Conservation (phyloP, 2,113 vertebrate genomes). For the Lophotis ruficrista region DNA sequence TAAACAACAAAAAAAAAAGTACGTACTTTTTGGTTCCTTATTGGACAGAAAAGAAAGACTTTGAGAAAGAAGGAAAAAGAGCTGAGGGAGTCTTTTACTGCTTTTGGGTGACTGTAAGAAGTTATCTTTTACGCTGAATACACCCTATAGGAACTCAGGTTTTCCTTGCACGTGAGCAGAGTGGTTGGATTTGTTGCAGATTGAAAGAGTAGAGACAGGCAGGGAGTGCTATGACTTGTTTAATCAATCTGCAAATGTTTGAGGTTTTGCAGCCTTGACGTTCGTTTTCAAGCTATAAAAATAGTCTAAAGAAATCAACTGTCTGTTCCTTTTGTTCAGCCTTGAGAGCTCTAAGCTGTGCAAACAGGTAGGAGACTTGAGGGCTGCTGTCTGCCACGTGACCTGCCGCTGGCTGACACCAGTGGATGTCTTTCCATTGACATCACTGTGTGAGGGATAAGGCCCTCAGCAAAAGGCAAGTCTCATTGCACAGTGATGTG, state of each 20-base stretch:
- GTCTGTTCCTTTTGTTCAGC: neutral
- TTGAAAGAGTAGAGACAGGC: neutral
- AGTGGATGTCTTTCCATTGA: neutral
- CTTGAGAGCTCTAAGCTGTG: constrained; percentile 1
- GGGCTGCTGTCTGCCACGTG: neutral
- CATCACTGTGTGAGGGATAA: neutral
- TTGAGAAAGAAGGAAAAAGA: neutral
- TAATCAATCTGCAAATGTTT: constrained; percentile 30
- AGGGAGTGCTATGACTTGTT: neutral
- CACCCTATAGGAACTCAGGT: neutral
- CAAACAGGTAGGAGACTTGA: constrained; percentile 9
- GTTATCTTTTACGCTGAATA: neutral
- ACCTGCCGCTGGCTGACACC: neutral
- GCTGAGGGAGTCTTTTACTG: neutral
- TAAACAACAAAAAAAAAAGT: neutral
- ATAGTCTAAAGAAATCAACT: neutral
- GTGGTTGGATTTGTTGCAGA: neutral
- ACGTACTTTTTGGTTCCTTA: neutral
- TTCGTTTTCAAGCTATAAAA: constrained; percentile 30
- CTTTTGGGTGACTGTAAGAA: neutral
- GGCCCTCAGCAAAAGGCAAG: neutral
- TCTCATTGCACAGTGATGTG: neutral
- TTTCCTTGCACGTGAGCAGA: neutral
- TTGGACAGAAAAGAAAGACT: neutral
- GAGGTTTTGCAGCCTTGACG: neutral